Conservation (phyloP, 2,888 invertebrate genomes). For the Calliphora vomitoria region DNA sequence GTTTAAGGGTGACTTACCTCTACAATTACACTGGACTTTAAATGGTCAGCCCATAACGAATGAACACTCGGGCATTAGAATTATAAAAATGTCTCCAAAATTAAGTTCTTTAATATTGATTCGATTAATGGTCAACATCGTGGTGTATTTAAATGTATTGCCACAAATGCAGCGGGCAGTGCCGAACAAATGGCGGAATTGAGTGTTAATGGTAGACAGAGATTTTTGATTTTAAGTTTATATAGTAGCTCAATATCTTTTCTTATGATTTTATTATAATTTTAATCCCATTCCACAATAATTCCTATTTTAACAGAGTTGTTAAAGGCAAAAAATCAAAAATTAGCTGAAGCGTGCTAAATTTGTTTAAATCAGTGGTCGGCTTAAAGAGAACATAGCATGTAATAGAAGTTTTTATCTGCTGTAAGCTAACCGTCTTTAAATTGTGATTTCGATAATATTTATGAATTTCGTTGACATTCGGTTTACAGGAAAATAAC, state of each 20-base stretch:
- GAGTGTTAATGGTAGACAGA: conserved; percentile 88
- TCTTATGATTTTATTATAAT: conserved; percentile 40
- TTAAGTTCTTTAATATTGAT: conserved; percentile 90
- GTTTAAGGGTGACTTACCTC: conserved; percentile 91
- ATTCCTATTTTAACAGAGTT: neutral
- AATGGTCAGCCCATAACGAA: conserved; percentile 87
- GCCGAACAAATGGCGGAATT: conserved; percentile 88
- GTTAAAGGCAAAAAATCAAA: conserved; percentile 22
- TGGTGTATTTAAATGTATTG: conserved; percentile 91
- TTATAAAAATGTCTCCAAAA: conserved; percentile 87
- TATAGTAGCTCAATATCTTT: neutral
- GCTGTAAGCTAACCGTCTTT: too few species aligned
- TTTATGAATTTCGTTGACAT: too few species aligned
- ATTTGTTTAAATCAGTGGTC: too few species aligned
- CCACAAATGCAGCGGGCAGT: conserved; percentile 88
- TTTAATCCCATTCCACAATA: neutral
- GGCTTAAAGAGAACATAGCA: too few species aligned
- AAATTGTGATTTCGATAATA: too few species aligned
- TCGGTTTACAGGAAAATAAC: too few species aligned
- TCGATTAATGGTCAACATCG: conserved; percentile 90
- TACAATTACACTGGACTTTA: conserved; percentile 91
- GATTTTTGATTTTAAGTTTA: neutral
- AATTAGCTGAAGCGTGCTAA: neutral
- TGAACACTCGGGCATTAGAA: conserved; percentile 86
- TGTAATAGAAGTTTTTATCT: too few species aligned